Evolutionary conservation across 2,888 invertebrate genomes (phyloP).

Genomic region (Lutraria lutraria): DNA sequence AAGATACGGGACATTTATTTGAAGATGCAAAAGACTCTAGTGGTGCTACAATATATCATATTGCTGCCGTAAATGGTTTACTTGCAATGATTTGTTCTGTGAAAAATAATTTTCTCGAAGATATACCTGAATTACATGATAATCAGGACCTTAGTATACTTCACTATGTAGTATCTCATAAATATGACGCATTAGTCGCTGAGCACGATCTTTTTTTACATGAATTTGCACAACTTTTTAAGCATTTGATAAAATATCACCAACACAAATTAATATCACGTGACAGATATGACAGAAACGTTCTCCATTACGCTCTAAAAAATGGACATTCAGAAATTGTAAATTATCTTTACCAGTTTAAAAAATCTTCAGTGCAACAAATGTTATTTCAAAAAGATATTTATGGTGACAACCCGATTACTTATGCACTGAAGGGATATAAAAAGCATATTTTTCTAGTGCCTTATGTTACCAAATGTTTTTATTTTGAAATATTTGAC

Average conservation of each 20-base stretch:
- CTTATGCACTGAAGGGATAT: constrained; percentile 10
- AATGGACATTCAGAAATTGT: constrained; percentile 25
- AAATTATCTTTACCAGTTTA: background rate
- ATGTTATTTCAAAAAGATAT: constrained; percentile 27
- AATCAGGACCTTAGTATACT: background rate
- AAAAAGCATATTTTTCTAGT: background rate
- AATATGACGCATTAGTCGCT: background rate
- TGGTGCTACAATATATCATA: constrained; percentile 34
- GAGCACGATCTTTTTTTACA: background rate
- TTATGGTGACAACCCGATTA: background rate
- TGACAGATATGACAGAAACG: constrained; percentile 25
- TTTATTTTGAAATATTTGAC: constrained; percentile 26
- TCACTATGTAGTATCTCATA: constrained; percentile 1
- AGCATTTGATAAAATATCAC: background rate
- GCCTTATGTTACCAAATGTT: background rate
- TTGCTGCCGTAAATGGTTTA: background rate
- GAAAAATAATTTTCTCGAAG: background rate
- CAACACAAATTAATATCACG: constrained; percentile 4
- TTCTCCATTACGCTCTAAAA: constrained; percentile 31
- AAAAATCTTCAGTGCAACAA: background rate
- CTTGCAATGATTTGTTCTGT: background rate
- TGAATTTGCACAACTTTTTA: background rate
- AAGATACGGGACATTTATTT: background rate
- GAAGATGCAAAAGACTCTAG: background rate
- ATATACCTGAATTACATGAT: constrained; percentile 27